Evolutionary conservation across 1,140 invertebrate genomes (phyloP), one percentile per base, ranked within the genome.

Genomic region (Danaus melanippus): DNA sequence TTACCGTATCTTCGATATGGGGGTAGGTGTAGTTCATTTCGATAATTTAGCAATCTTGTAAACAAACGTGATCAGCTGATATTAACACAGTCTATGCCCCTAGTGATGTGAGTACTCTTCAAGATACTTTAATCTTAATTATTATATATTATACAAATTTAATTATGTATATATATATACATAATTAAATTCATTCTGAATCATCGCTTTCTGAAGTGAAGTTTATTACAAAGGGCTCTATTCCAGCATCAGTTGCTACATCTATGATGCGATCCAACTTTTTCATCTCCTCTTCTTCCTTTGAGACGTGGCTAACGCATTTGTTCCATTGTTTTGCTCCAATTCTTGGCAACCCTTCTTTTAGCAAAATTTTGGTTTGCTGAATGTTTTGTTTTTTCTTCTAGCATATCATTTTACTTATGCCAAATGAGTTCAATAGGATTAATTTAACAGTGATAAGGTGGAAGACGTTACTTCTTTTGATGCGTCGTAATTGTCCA

Each of bases 361-460:
- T n/a, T 39, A 46, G 46, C 46, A 51, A 46, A 8, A 46, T 51
- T 51, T 32, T 57, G 9, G 51, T 39, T 9, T 51, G 48, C 41
- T 10, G 11, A n/a, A 51, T 0, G 52, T 58, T 52, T 41, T 48
- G 52, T n/a, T 32, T 58, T 58, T 48, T 43, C 11, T 21, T 11
- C 41, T 46, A 10, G 48, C 56, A 43, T 58, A 12, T 11, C 15
- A 45, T 11, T 53, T 53, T 44, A 43, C 46, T 15, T 58, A 50
- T 8, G 56, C 56, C 44, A 58, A 21, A 53, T 32, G 41, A 53
- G 49, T 53, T 58, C 45, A 17, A 53, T 58, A 11, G 41, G 56
- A 15, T 53, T 48, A 4, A 58, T 50, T 11, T 53, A 42, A 43
- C 56, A 58, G 43, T 53, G 46, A 42, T 58, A 58, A 32, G 17